phyloP scores from a whole-genome alignment of 2,797 vertebrate species.

The Rallus crepitans region DNA sequence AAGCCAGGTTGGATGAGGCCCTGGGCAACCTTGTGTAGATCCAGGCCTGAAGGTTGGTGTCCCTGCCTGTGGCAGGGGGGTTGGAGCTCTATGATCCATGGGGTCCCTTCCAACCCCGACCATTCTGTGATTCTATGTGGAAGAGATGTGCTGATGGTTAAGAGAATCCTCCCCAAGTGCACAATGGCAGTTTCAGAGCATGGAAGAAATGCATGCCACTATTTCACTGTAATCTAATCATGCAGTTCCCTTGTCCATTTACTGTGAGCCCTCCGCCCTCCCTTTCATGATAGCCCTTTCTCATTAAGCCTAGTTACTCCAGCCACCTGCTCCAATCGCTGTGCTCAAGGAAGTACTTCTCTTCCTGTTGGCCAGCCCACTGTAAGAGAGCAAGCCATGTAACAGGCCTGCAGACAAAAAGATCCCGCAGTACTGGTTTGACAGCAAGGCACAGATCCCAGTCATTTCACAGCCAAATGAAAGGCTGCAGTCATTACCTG shows the following conservation, averaged over 20 bases:
- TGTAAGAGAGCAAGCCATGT: background rate
- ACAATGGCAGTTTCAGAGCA: background rate
- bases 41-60: too few species aligned
- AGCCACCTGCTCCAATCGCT: background rate
- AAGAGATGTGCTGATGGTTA: background rate
- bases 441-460: background rate
- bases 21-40: too few species aligned
- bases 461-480: background rate
- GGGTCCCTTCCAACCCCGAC: too few species aligned
- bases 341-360: background rate
- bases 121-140: too few species aligned
- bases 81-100: too few species aligned
- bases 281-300: background rate
- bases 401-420: background rate
- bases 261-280: background rate
- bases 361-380: background rate
- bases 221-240: background rate
- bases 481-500: background rate
- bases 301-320: background rate
- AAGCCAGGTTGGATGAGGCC: too few species aligned
- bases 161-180: background rate
- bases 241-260: background rate
- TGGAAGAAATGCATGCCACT: background rate
- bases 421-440: conserved; percentile 28
- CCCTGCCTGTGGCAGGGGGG: too few species aligned